Conservation (phyloP, 1,140 invertebrate genomes). For the Probaryconus sp. region DNA sequence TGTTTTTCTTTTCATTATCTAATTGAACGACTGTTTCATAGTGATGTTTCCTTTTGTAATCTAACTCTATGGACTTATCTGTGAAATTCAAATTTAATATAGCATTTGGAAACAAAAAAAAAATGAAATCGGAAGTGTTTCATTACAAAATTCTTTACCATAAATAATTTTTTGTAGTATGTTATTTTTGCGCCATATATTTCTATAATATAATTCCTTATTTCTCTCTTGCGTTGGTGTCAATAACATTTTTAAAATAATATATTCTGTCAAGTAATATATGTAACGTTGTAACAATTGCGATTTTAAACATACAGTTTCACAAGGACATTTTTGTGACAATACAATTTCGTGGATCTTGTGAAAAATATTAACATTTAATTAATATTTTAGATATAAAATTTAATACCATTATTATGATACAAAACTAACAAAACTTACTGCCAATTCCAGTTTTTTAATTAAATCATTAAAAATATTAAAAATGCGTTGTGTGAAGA, state of each 20-base stretch:
- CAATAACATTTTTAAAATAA: slow-evolving; percentile 17
- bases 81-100: slow-evolving; percentile 9
- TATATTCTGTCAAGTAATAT: slow-evolving; percentile 43
- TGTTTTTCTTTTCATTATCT: background rate
- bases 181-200: slow-evolving; percentile 29
- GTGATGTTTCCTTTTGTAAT: slow-evolving; percentile 44
- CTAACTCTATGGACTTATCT: slow-evolving; percentile 42
- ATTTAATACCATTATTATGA: background rate
- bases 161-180: slow-evolving; percentile 9
- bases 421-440: slow-evolving; percentile 6
- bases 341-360: slow-evolving; percentile 11
- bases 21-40: slow-evolving; percentile 1
- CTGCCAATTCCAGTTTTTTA: slow-evolving; percentile 10
- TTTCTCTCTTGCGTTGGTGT: slow-evolving; percentile 33
- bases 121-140: background rate
- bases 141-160: slow-evolving; percentile 9
- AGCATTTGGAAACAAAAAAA: background rate
- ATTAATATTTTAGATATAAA: background rate
- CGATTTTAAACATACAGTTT: slow-evolving; percentile 5
- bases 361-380: background rate
- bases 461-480: slow-evolving; percentile 18
- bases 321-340: background rate
- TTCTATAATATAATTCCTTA: slow-evolving; percentile 30
- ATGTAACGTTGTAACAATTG: slow-evolving; percentile 42
- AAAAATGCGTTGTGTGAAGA: slow-evolving; percentile 30